Evolutionary conservation across 2,113 vertebrate genomes (phyloP), one percentile per base, ranked within the genome.

Genomic region (Meriones unguiculatus): DNA sequence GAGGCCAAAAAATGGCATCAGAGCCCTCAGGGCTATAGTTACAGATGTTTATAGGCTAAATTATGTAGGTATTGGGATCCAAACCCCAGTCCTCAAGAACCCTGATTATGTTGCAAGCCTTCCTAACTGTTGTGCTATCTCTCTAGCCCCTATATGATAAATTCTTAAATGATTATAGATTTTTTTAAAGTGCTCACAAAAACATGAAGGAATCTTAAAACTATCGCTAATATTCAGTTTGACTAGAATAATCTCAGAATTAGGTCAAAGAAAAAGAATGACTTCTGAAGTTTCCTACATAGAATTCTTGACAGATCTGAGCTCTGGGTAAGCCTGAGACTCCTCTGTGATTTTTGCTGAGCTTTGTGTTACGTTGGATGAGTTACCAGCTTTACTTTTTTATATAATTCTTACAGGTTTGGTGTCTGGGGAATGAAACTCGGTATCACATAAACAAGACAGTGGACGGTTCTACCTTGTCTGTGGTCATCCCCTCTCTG

Each of bases 351-450:
- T 32, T 3, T 5, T 0, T 25, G n/a, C n/a, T 67, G 57, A 88
- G 20, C 41, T 93, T 77, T 72, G 7, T 14, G 41, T 54, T 32
- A 13, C 65, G 8, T 72, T 7, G 77, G 30, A 5, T 67, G 59
- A 59, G 32, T 72, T 65, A 13, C 17, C 52, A 50, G 20, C 15
- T 69, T 73, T 12, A 5, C 7, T 30, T 89, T 62, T 25, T 91
- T 41, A 5, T 94, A 0, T 57, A 57, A 94, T 92, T 57, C 80
- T 93, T 94, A 46, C 98, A 99, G 99, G 99, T 99, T 94, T 99
- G 99, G 99, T 99, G 99, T 97, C 98, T 99, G 86, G 99, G 99
- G 91, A 99, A 99, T 80, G 99, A 99, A 97, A 99, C 99, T 59
- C 97, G 99, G 24, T 99, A 99, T 98, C 99, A 99, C 69, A 99